phyloP scores from a whole-genome alignment of 1,140 invertebrate genomes.

The Heliconius hermathena region DNA sequence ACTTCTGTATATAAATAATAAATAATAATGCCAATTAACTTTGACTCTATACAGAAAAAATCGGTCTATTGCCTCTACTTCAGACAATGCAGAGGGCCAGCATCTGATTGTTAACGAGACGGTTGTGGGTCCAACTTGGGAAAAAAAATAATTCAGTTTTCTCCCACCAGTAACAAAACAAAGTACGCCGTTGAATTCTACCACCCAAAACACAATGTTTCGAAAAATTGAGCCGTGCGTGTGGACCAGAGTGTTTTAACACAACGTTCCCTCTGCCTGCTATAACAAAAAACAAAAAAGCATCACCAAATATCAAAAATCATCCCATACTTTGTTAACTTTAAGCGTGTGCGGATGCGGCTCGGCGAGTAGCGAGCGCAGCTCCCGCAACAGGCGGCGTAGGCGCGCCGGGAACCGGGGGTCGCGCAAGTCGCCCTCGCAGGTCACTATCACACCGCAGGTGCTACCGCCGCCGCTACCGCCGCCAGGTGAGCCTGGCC shows the following conservation, averaged over 20 bases:
- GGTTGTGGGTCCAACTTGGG: no score
- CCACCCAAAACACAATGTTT: no score
- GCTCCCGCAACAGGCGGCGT: conserved; percentile 73
- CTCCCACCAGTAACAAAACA: no score
- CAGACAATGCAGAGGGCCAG: no score
- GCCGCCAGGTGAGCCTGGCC: conserved; percentile 68
- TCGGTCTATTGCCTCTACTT: no score
- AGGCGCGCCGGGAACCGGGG: conserved; percentile 77
- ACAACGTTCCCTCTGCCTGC: background rate
- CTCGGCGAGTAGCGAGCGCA: conserved; percentile 71
- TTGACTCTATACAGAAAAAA: no score
- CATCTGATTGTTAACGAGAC: no score
- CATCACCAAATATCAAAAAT: background rate
- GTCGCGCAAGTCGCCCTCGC: conserved; percentile 79
- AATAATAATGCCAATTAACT: no score
- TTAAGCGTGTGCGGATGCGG: conserved; percentile 75
- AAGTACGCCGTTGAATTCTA: no score
- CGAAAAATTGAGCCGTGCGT: no score
- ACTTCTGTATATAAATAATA: no score
- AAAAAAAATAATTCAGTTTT: no score
- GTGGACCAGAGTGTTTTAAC: background rate
- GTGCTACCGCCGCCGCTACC: conserved; percentile 42
- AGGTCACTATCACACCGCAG: conserved; percentile 79
- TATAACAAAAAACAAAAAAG: background rate
- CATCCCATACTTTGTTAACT: conserved; percentile 73